Evolutionary conservation across 2,113 vertebrate genomes (phyloP), one percentile per base, ranked within the genome.

Genomic region (Eclectus roratus): DNA sequence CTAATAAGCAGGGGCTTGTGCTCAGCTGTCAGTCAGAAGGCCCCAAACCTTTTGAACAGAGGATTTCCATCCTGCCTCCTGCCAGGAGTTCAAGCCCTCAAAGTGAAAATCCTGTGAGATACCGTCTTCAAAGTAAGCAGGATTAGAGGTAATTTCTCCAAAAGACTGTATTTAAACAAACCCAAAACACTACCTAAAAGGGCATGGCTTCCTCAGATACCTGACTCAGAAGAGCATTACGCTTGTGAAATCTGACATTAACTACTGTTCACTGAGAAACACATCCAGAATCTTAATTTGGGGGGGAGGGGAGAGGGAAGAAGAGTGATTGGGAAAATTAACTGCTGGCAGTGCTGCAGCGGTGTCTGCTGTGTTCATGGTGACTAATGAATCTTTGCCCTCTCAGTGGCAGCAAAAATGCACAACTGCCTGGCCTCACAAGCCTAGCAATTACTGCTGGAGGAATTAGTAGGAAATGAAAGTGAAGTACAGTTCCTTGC

Each of bases 1-100:
- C 91, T 97, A 95, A 94, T 97, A 95, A 95, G 91, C 85, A 91
- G 83, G 86, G 88, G 91, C 86, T 94, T 96, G 93, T 87, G 94
- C 96, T 96, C 88, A 95, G 92, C 96, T 96, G 88, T 96, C 93
- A 94, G 52, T 96, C 91, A 92, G 86, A 94, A 96, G 63, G 91
- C 83, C 70, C 44, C 78, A 91, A 96, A 96, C 88, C 94, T 96
- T 96, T 97, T 95, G 93, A 96, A 95, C 92, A 82, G 92, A 94
- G 94, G 88, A 96, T 96, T 96, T 96, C 94, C 73, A 94, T 92
- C 83, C 78, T 97, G 86, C 94, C 94, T 97, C 94, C 92, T 91
- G 93, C 93, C 61, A 93, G 86, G 95, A 96, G 94, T 96, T 95
- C 92, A 94, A 87, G 93, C 91, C 88, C 96, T 96, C 94, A 88